These are phyloP conservation scores for Latrodectus hesperus DNA, from an alignment of 2,888 invertebrate species.

Conservation along the genomic window DNA sequence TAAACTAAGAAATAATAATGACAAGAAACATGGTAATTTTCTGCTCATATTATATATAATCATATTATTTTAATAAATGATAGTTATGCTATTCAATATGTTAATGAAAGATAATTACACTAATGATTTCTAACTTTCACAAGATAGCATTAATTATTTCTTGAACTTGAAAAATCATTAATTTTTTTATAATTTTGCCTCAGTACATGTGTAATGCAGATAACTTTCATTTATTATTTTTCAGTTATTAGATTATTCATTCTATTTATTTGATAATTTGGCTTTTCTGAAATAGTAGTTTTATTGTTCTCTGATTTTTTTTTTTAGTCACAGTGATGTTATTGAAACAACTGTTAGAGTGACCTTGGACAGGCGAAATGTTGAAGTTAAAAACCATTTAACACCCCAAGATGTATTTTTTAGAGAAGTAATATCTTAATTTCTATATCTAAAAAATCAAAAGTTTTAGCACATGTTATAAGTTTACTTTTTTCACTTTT, in stretches of 20 bases:
- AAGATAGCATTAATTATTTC: background rate
- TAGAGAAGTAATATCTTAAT: conserved; percentile 77
- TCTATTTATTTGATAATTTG: too few species aligned
- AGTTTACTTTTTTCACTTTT: background rate
- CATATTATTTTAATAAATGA: too few species aligned
- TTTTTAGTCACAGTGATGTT: conserved; percentile 74
- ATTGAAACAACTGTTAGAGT: conserved; percentile 79
- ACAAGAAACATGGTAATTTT: too few species aligned
- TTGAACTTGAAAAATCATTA: background rate
- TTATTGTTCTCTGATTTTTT: background rate
- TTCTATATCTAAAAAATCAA: background rate
- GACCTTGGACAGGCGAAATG: conserved; percentile 76
- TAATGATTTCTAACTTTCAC: background rate
- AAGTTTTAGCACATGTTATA: background rate
- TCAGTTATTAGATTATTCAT: too few species aligned
- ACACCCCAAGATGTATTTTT: conserved; percentile 85
- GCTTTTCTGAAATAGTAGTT: too few species aligned
- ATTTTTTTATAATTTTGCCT: too few species aligned
- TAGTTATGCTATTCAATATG: too few species aligned
- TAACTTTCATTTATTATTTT: too few species aligned
- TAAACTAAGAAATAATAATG: too few species aligned
- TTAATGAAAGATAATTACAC: too few species aligned
- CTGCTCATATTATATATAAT: too few species aligned
- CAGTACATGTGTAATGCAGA: too few species aligned
- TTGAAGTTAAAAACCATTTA: conserved; percentile 76